Evolutionary conservation across 2,888 invertebrate species (phyloP).

Genomic region (Cryptophagus acutangulus): DNA sequence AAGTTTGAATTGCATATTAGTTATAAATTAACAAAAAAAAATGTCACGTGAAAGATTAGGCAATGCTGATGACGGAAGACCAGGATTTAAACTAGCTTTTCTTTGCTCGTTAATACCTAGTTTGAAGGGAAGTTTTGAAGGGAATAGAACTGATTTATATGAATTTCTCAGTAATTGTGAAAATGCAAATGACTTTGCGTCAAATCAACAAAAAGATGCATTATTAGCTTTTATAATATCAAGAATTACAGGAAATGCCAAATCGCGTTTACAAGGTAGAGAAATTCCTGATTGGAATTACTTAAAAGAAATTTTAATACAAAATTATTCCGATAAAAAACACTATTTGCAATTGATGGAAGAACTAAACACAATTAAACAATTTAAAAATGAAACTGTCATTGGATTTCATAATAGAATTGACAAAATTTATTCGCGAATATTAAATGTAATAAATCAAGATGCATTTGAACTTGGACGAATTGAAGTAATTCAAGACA

Average conservation of each 20-base stretch:
- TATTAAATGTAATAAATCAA: neutral
- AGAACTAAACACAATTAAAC: constrained; percentile 13
- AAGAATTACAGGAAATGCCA: constrained; percentile 8
- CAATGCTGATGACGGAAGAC: too few species aligned
- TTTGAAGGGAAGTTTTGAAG: constrained; percentile 9
- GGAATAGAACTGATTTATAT: constrained; percentile 7
- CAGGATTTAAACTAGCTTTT: too few species aligned
- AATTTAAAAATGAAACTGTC: constrained; percentile 8
- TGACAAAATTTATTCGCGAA: constrained; percentile 5
- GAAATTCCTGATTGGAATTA: constrained; percentile 8
- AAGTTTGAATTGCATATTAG: too few species aligned
- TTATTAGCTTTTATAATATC: constrained; percentile 7
- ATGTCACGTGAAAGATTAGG: too few species aligned
- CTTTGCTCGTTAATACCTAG: too few species aligned
- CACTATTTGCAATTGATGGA: constrained; percentile 13
- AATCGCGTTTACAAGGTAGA: constrained; percentile 4
- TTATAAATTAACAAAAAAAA: too few species aligned
- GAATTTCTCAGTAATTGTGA: too few species aligned
- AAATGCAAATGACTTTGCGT: too few species aligned
- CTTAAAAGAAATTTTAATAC: constrained; percentile 8
- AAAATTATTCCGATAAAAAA: constrained; percentile 9
- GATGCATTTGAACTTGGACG: constrained; percentile 1
- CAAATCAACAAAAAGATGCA: constrained; percentile 3
- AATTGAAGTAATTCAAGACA: constrained; percentile 5
- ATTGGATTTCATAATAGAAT: constrained; percentile 6